Base-by-base conservation (phyloP, 2,113 vertebrate species). In the Proterorhinus semilunaris region DNA sequence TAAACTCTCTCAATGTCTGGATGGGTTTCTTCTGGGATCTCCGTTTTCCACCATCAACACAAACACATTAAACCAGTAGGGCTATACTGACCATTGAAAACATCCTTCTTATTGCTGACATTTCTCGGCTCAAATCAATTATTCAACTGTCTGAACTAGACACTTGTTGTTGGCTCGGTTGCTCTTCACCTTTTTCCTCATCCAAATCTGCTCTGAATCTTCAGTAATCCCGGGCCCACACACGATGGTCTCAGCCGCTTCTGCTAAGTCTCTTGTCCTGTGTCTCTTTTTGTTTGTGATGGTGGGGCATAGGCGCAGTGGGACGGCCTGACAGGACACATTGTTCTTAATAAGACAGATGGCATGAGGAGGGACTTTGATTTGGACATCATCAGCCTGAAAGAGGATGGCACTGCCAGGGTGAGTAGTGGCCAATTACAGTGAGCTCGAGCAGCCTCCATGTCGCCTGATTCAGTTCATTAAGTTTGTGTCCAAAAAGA, bases 331-430 rank as follows among this genome's bases (percentile, higher is more conserved):
- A 99, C 97, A 11, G 98, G 98, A 10, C 94, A 92, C 71, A 99
- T 99, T 82, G 93, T 95, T 86, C 96, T 99, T 87, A 98, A 98
- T 91, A 98, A 96, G 90, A 96, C 94, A 0, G 95, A 99, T 2
- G 98, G 98, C 78, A 91, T 97, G 76, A 89, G 98, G 83, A 98
- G 93, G 86, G 95, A 98, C 92, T 99, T 99, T 74, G 94, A 98
- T 90, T 92, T 99, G 93, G 97, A 99, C 88, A 93, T 99, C 78
- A 98, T 99, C 91, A 98, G 96, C 85, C 95, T 99, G 72, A 98
- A 95, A 89, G 98, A 99, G 78, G 97, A 98, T 45, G 96, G 97
- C 78, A 93, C 93, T 42, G 92, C 94, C 87, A 98, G 98, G 95
- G 97, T 99, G 92, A 94, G 76, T 68, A 94, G 76, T 69, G 61